Percentiles rank a stretch among this genome's conserved stretches.
These are phyloP conservation scores for Ylistrum balloti DNA, from an alignment of 1,140 invertebrate species.

Conservation along the genomic window DNA sequence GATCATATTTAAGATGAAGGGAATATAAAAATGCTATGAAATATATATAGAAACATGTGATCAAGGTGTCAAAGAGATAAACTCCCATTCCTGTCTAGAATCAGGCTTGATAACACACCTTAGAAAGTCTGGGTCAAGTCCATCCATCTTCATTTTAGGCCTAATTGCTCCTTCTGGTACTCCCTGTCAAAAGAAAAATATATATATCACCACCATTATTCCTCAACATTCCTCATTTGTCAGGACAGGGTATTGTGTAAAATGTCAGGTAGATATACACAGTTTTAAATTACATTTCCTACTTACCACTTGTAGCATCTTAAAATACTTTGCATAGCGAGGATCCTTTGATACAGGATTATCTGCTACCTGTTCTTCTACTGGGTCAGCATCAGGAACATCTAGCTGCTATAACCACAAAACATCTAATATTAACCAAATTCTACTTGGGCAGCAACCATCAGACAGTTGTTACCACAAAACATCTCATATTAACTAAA, in stretches of 20 bases:
- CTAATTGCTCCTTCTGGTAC: conserved; percentile 91
- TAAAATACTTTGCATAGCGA: conserved; percentile 90
- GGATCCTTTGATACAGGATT: conserved; percentile 85
- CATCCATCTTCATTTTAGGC: conserved; percentile 91
- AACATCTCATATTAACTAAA: no score
- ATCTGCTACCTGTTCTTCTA: conserved; percentile 63
- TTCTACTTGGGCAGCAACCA: conserved; percentile 50
- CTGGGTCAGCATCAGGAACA: conserved; percentile 50
- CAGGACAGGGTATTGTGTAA: no score
- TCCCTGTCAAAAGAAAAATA: conserved; percentile 80
- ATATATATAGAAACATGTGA: no score
- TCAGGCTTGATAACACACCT: no score
- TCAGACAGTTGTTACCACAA: conserved; percentile 29
- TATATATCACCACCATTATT: no score
- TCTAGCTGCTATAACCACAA: conserved; percentile 34
- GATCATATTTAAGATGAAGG: no score
- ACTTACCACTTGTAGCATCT: conserved; percentile 91
- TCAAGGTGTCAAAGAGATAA: no score
- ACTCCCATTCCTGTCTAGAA: no score
- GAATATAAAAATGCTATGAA: no score
- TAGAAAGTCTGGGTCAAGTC: conserved; percentile 89
- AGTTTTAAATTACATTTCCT: conserved; percentile 29
- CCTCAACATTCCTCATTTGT: no score
- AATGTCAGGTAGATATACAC: no score
- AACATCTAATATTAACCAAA: no score